Conservation (phyloP, 2,888 invertebrate genomes). For the Cloeon dipterum region DNA sequence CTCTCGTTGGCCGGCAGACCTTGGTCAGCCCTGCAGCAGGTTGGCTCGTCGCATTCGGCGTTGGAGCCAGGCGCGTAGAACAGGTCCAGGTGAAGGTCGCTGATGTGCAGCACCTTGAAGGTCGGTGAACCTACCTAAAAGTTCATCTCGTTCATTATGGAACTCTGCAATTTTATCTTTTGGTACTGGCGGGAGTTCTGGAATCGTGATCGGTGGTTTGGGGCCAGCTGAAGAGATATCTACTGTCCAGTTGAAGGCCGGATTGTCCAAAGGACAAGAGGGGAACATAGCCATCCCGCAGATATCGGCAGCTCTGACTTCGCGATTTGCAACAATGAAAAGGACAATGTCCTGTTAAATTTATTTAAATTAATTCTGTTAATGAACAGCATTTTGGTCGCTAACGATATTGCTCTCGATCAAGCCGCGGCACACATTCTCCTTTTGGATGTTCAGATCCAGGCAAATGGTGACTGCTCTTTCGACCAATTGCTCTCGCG, state of each 20-base stretch:
- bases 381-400: too few species aligned
- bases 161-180: too few species aligned
- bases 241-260: background rate
- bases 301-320: too few species aligned
- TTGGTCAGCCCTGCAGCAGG: conserved; percentile 49
- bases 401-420: conserved; percentile 16
- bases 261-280: background rate
- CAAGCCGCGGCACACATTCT: conserved; percentile 34
- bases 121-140: background rate
- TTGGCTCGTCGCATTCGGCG: conserved; percentile 46
- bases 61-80: conserved; percentile 40
- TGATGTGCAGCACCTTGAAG: conserved; percentile 37
- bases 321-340: too few species aligned
- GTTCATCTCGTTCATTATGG: too few species aligned
- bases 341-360: too few species aligned
- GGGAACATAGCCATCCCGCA: background rate
- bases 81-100: conserved; percentile 62
- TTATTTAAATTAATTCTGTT: too few species aligned
- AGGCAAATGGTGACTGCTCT: conserved; percentile 27
- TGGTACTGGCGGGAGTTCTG: too few species aligned
- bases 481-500: conserved; percentile 20
- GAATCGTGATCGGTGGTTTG: too few species aligned
- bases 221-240: background rate
- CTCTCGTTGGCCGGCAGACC: conserved; percentile 16
- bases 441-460: conserved; percentile 28